Percentiles rank a stretch among this genome's conserved stretches.
These are phyloP conservation scores for Datnioides undecimradiatus DNA, from an alignment of 2,113 vertebrate genomes.

Conservation along the genomic window DNA sequence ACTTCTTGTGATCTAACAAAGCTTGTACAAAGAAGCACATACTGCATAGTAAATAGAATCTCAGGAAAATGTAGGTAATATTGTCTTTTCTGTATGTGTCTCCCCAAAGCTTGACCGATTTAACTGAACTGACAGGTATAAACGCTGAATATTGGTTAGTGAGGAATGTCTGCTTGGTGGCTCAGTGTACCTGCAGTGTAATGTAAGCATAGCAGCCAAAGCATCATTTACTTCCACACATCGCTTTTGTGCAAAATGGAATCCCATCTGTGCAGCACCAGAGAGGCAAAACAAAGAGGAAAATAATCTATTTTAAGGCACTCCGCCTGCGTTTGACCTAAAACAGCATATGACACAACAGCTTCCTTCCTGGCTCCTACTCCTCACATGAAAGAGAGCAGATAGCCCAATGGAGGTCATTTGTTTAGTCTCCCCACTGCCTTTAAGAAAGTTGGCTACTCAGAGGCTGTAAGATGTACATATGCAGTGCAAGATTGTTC, in stretches of 20 bases:
- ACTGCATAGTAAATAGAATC: slow-evolving; percentile 4
- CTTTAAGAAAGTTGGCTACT: slow-evolving; percentile 50
- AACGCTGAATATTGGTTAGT: slow-evolving; percentile 1
- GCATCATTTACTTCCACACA: slow-evolving; percentile 44
- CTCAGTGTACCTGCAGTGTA: slow-evolving; percentile 11
- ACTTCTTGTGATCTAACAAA: slow-evolving; percentile 49
- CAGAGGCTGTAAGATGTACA: slow-evolving; percentile 50
- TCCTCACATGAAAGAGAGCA: slow-evolving; percentile 47
- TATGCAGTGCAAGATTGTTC: slow-evolving; percentile 59
- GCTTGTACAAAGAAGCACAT: neutral
- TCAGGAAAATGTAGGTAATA: neutral
- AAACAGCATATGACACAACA: slow-evolving; percentile 49
- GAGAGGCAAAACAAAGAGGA: slow-evolving; percentile 46
- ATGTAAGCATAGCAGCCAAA: slow-evolving; percentile 23
- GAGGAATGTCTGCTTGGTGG: slow-evolving; percentile 22
- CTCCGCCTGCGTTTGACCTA: slow-evolving; percentile 52
- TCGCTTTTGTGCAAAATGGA: slow-evolving; percentile 54
- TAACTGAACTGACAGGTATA: slow-evolving; percentile 8
- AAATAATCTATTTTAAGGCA: slow-evolving; percentile 55
- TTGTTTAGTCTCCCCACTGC: slow-evolving; percentile 38
- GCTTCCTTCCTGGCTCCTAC: slow-evolving; percentile 31
- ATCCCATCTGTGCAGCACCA: slow-evolving; percentile 62
- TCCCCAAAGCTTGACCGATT: slow-evolving; percentile 18
- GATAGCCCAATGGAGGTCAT: slow-evolving; percentile 54
- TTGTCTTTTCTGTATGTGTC: neutral